phyloP scores from a whole-genome alignment of 1,140 invertebrate genomes.

The Archivesica marissinica region DNA sequence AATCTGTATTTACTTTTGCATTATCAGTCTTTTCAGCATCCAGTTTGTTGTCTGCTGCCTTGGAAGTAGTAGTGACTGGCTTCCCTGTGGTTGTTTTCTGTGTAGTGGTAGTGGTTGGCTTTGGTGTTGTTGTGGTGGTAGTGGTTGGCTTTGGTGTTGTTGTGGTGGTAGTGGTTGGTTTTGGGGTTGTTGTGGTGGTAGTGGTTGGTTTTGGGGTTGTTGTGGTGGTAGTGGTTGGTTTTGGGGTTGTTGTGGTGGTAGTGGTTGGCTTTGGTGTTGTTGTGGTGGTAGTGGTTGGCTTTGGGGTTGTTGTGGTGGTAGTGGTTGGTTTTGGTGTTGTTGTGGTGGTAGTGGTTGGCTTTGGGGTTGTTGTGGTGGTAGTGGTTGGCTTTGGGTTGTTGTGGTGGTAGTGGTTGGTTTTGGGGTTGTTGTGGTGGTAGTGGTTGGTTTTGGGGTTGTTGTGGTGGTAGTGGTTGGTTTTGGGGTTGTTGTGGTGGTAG shows the following conservation, averaged over 20 bases:
- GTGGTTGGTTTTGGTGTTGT: constrained; percentile 1
- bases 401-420: constrained; percentile 40
- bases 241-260: constrained; percentile 3
- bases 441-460: constrained; percentile 33
- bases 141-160: constrained; percentile 11
- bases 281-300: constrained; percentile 20
- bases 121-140: constrained; percentile 17
- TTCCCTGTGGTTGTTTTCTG: not conserved
- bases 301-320: constrained; percentile 1
- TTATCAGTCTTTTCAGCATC: not conserved
- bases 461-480: constrained; percentile 31
- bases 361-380: constrained; percentile 39
- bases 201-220: constrained; percentile 28
- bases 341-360: constrained; percentile 30
- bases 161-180: too few relatives aligned
- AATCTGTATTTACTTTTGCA: not conserved
- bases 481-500: constrained; percentile 27
- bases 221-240: constrained; percentile 7
- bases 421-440: constrained; percentile 41
- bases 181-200: constrained; percentile 1
- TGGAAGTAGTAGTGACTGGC: not conserved
- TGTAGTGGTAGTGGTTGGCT: constrained; percentile 23
- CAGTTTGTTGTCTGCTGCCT: not conserved
- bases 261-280: constrained; percentile 14
- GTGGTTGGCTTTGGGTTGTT: constrained; percentile 46